Evolutionary conservation across 2,113 vertebrate genomes (phyloP).

Genomic region (Pterophyllum scalare): DNA sequence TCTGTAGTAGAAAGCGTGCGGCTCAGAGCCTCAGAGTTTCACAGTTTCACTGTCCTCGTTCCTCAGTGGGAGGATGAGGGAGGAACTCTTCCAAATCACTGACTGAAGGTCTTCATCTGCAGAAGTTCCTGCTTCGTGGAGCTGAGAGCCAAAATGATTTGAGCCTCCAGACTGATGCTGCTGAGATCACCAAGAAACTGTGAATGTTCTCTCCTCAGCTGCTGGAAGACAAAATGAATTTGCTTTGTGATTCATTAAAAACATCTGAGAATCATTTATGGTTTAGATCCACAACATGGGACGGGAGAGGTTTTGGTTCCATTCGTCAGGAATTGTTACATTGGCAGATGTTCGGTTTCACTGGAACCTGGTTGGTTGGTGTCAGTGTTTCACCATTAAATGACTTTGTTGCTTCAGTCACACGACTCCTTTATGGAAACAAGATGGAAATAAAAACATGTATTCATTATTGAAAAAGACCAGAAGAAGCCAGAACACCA

Average conservation of each 20-base stretch:
- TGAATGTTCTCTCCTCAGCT: background rate
- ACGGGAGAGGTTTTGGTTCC: background rate
- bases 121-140: background rate
- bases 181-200: background rate
- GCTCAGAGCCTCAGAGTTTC: background rate
- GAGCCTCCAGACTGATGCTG: background rate
- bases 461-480: background rate
- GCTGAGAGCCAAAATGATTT: background rate
- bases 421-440: no score
- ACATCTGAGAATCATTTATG: background rate
- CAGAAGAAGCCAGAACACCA: fast-evolving
- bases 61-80: background rate
- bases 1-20: background rate
- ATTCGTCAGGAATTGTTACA: no score
- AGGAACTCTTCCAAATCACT: no score
- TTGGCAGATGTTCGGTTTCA: fast-evolving
- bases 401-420: no score
- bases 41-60: background rate
- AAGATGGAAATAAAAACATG: no score
- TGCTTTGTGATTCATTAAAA: background rate
- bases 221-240: background rate
- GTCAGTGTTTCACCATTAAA: background rate
- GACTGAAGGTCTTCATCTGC: no score
- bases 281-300: background rate
- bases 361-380: background rate